A percentile compares a stretch with the other conserved stretches of the same genome.
Conservation (phyloP, 2,797 vertebrate species). For the Hydrocynus forskahlii region DNA sequence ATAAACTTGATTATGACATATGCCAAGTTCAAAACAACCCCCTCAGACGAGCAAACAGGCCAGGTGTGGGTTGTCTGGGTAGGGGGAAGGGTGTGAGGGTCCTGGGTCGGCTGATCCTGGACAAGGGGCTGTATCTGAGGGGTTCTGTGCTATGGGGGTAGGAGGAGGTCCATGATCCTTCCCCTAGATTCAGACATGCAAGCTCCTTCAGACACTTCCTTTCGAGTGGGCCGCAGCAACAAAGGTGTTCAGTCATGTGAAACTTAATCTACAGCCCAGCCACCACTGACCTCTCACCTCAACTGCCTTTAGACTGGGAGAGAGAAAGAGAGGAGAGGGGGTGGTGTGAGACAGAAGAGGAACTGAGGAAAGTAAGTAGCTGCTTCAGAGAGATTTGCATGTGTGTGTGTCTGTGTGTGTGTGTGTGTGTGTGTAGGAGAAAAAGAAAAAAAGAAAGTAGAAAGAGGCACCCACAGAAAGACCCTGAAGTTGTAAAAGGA, state of each 20-base stretch:
- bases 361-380: slow-evolving; percentile 25
- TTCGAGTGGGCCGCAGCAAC: slow-evolving; percentile 58
- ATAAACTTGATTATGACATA: slow-evolving; percentile 54
- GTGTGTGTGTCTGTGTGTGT: slow-evolving; percentile 16
- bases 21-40: slow-evolving; percentile 59
- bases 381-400: slow-evolving; percentile 21
- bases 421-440: background rate
- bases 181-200: slow-evolving; percentile 55
- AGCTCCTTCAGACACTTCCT: slow-evolving; percentile 61
- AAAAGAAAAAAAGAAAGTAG: slow-evolving; percentile 41
- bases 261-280: slow-evolving; percentile 71
- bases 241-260: slow-evolving; percentile 81
- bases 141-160: slow-evolving; percentile 18
- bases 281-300: slow-evolving; percentile 72
- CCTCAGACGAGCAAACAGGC: slow-evolving; percentile 54
- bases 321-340: slow-evolving; percentile 34
- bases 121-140: slow-evolving; percentile 1
- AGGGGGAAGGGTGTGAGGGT: slow-evolving; percentile 13
- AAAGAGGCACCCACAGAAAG: slow-evolving; percentile 39
- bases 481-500: slow-evolving; percentile 52
- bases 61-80: slow-evolving; percentile 20
- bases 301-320: slow-evolving; percentile 52
- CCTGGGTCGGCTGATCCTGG: slow-evolving; percentile 18
- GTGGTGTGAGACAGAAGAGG: slow-evolving; percentile 34
- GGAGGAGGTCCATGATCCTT: slow-evolving; percentile 48